A percentile compares a stretch with the other conserved stretches of the same genome.
Evolutionary conservation across 2,113 vertebrate genomes (phyloP).

Genomic region (Amia ocellicauda): DNA sequence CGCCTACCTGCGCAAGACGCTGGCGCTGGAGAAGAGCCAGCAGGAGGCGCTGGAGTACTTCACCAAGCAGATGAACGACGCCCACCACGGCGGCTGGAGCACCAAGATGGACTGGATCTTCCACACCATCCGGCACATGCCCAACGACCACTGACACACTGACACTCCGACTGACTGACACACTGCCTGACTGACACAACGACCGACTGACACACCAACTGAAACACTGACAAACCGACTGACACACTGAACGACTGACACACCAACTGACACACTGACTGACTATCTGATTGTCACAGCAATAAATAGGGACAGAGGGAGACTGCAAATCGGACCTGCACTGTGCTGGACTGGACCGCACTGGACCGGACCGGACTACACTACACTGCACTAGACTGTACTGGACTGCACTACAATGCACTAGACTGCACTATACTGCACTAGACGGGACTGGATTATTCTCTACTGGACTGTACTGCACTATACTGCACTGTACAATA

Average conservation of each 20-base stretch:
- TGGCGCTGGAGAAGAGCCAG: constrained; percentile 50
- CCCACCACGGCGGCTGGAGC: constrained; percentile 73
- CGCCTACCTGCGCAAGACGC: constrained; percentile 57
- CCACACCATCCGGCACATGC: constrained; percentile 72
- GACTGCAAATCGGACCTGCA: too few species aligned
- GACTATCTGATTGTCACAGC: neutral
- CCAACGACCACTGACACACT: constrained; percentile 48
- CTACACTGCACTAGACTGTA: too few species aligned
- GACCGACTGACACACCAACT: neutral
- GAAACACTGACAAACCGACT: constrained; percentile 3
- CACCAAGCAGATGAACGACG: constrained; percentile 74
- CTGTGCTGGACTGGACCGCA: too few species aligned
- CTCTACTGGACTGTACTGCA: too few species aligned
- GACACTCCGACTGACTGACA: neutral
- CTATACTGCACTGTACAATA: too few species aligned
- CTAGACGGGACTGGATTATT: too few species aligned
- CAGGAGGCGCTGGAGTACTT: constrained; percentile 67
- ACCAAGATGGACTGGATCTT: constrained; percentile 79
- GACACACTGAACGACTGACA: neutral
- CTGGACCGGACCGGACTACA: too few species aligned
- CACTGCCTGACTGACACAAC: neutral
- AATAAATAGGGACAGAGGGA: too few species aligned
- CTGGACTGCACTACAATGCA: too few species aligned
- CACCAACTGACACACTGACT: neutral
- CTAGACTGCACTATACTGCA: too few species aligned